phyloP scores from a whole-genome alignment of 2,888 invertebrate species.

The Chalcosyrphus nemorum region DNA sequence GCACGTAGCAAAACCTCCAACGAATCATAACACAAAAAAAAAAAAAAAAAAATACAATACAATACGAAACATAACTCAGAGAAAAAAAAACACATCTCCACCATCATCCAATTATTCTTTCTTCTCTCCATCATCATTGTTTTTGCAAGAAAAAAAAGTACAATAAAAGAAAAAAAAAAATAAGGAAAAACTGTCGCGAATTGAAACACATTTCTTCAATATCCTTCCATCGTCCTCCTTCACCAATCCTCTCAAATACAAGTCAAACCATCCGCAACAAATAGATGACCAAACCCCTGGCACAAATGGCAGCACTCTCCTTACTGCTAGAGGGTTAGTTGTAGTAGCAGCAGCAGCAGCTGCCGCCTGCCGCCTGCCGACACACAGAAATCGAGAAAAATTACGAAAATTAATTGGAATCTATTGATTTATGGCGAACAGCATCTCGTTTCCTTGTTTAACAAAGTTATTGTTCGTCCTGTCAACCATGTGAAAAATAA shows the following conservation, averaged over 20 bases:
- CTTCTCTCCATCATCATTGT: conserved; percentile 22
- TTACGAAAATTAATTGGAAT: conserved; percentile 73
- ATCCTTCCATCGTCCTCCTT: conserved; percentile 21
- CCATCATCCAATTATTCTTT: conserved; percentile 46
- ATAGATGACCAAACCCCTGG: conserved; percentile 50
- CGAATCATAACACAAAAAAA: conserved; percentile 2
- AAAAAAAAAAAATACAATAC: neutral
- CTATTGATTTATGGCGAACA: conserved; percentile 70
- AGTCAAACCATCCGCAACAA: conserved; percentile 63
- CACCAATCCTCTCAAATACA: conserved; percentile 24
- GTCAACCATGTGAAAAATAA: conserved; percentile 71
- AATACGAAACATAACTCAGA: neutral
- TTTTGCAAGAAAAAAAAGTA: conserved; percentile 18
- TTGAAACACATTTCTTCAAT: conserved; percentile 47
- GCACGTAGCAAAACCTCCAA: neutral
- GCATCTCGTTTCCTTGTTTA: conserved; percentile 61
- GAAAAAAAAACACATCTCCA: neutral
- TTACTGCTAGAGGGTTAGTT: too few species aligned
- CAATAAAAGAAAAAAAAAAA: too few species aligned
- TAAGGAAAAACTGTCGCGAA: conserved; percentile 49
- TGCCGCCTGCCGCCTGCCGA: conserved; percentile 39
- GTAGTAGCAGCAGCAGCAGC: too few species aligned
- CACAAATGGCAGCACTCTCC: neutral
- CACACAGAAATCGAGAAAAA: conserved; percentile 65
- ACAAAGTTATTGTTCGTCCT: conserved; percentile 69